Percentiles rank a stretch among this genome's conserved stretches.
phyloP scores from a whole-genome alignment of 2,888 invertebrate genomes.

The Drosophila fungiperda region DNA sequence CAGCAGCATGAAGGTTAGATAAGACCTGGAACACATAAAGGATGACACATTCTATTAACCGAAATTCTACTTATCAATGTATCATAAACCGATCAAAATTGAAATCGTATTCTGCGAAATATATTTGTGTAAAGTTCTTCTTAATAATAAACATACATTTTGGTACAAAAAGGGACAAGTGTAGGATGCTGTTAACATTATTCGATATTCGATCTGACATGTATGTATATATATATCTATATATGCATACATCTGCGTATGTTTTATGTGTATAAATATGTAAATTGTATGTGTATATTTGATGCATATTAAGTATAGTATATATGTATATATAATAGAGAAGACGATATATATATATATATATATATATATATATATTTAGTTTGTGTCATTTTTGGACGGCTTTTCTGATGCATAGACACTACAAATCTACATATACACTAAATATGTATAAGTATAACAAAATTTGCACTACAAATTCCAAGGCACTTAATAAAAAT shows the following conservation, averaged over 20 bases:
- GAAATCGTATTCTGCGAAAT: slow-evolving; percentile 15
- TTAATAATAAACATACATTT: slow-evolving; percentile 37
- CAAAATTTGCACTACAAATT: slow-evolving; percentile 56
- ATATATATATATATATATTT: slow-evolving; percentile 5
- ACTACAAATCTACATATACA: slow-evolving; percentile 18
- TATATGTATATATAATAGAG: slow-evolving; percentile 15
- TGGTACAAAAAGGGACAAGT: slow-evolving; percentile 10
- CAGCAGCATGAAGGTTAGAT: slow-evolving; percentile 34
- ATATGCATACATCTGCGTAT: not conserved
- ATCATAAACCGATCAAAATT: slow-evolving; percentile 28
- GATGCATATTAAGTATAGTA: slow-evolving; percentile 2
- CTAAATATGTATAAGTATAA: slow-evolving; percentile 24
- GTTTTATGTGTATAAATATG: slow-evolving; percentile 29
- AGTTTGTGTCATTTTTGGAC: slow-evolving; percentile 33
- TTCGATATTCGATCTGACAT: slow-evolving; percentile 31
- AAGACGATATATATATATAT: slow-evolving; percentile 1
- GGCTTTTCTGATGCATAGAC: slow-evolving; percentile 24
- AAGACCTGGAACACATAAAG: slow-evolving; percentile 32
- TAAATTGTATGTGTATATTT: slow-evolving; percentile 18
- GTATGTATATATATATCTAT: slow-evolving; percentile 6
- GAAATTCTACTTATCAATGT: slow-evolving; percentile 20
- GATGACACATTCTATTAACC: slow-evolving; percentile 38
- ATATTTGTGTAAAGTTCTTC: slow-evolving; percentile 48
- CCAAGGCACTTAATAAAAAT: slow-evolving; percentile 49
- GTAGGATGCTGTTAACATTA: slow-evolving; percentile 12